Evolutionary conservation across 2,113 vertebrate species (phyloP), one percentile per base, ranked within the genome.

Genomic region (Oostethus manadensis): DNA sequence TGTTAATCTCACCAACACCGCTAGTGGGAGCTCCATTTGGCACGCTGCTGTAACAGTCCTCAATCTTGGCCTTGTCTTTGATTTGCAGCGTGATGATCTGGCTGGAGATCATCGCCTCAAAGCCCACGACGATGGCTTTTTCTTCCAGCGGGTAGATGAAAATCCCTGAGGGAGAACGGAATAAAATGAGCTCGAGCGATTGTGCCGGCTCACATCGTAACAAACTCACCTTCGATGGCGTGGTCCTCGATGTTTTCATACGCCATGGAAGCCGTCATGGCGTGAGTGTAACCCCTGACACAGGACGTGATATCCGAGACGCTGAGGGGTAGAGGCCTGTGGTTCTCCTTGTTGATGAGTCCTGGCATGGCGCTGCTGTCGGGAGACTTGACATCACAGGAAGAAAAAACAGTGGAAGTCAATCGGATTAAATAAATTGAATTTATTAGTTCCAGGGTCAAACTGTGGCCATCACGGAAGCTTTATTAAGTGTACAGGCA

Each of bases 131-230:
- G 0, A 93, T 87, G 10, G 91, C 92, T 61, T 85, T 68, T 74
- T 98, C 95, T 1, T 95, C 94, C 88, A 97, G 82, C 0, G 95
- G 95, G 66, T 93, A 99, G 62, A 97, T 91, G 13, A 99, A 98
- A 77, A 99, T 88, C 20, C 94, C 97, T 99, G 77, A 54, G 40
- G 51, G 22, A 1, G 45, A 46, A 59, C 5, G 26, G 0, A 58
- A 56, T 51, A 13, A 35, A 44, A 40, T 1, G 10, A 13, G 62
- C 62, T 61, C 15, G 58, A 26, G 6, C 9, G 47, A 48, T 50
- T 53, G 43, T 33, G 33, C n/a, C 29, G 17, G 5, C 17, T 48
- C 35, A 38, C 26, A 26, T 17, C 14, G 22, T 26, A 3, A 13
- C 22, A 43, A 6, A 55, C 91, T 88, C 73, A 94, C 96, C 96